Percentiles rank a stretch among this genome's conserved stretches.
phyloP scores from a whole-genome alignment of 2,113 vertebrate species.

The Prietella phreatophila region DNA sequence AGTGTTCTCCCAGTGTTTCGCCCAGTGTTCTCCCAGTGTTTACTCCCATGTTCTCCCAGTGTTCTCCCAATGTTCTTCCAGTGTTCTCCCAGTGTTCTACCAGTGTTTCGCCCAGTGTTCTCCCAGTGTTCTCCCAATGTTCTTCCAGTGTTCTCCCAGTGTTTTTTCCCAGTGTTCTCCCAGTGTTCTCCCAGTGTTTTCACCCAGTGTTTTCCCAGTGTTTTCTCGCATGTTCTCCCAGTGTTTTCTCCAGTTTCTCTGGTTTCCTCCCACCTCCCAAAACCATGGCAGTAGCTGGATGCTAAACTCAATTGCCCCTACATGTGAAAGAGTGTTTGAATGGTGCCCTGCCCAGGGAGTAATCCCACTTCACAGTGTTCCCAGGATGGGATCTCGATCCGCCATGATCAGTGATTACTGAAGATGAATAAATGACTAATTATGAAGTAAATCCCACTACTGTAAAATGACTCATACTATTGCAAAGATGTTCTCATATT shows the following conservation, averaged over 20 bases:
- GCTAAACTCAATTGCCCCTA: background rate
- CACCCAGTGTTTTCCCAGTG: too few species aligned
- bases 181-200: too few species aligned
- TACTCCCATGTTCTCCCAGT: too few species aligned
- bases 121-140: too few species aligned
- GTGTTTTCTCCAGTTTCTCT: background rate
- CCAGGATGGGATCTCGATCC: background rate
- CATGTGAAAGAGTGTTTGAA: background rate
- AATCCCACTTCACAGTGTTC: slow-evolving; percentile 20
- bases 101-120: too few species aligned
- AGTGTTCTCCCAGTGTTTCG: too few species aligned
- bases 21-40: too few species aligned
- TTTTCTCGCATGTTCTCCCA: too few species aligned
- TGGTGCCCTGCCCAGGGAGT: background rate
- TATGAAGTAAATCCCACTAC: background rate
- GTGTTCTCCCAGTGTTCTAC: too few species aligned
- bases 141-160: too few species aligned
- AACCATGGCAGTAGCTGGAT: background rate
- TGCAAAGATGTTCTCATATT: slow-evolving; percentile 4
- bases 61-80: too few species aligned
- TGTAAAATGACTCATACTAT: background rate
- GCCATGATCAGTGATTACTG: background rate
- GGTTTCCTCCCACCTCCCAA: background rate
- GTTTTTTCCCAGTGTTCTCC: too few species aligned
- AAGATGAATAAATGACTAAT: background rate